phyloP scores from a whole-genome alignment of 2,888 invertebrate genomes.

The Orthosia cruda region DNA sequence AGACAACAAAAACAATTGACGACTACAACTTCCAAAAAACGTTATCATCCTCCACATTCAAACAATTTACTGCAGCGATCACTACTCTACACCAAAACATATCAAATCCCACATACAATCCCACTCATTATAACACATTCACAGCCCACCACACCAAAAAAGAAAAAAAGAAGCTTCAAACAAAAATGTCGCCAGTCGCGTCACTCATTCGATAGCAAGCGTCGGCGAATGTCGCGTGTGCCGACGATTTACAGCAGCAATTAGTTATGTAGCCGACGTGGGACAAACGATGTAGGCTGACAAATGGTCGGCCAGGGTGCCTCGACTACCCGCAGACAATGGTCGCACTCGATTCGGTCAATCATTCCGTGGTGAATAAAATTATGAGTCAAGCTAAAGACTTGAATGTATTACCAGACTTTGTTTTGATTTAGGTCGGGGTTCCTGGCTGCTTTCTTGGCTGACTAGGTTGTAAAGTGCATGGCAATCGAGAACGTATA shows the following conservation, averaged over 20 bases:
- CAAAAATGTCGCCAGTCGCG: constrained; percentile 64
- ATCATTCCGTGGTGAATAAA: constrained; percentile 70
- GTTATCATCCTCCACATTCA: constrained; percentile 11
- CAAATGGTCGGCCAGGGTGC: constrained; percentile 73
- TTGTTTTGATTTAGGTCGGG: constrained; percentile 45
- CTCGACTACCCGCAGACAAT: constrained; percentile 72
- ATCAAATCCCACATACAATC: constrained; percentile 42
- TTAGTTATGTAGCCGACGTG: constrained; percentile 74
- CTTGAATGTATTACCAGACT: constrained; percentile 44
- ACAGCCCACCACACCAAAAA: constrained; percentile 34
- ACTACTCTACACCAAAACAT: constrained; percentile 35
- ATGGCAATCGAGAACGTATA: constrained; percentile 7
- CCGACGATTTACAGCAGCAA: constrained; percentile 75
- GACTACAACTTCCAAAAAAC: not conserved
- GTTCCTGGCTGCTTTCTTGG: constrained; percentile 25
- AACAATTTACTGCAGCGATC: not conserved
- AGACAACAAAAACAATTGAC: constrained; percentile 7
- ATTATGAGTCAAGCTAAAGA: constrained; percentile 64
- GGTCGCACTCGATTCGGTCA: constrained; percentile 69
- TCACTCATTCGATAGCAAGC: constrained; percentile 69
- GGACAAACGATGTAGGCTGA: constrained; percentile 74
- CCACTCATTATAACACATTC: constrained; percentile 63
- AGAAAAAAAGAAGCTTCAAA: constrained; percentile 40
- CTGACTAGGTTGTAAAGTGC: not conserved
- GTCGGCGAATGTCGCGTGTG: constrained; percentile 68